A percentile compares a stretch with the other conserved stretches of the same genome.
Conservation (phyloP, 2,888 invertebrate species). For the Petrolisthes manimaculis region DNA sequence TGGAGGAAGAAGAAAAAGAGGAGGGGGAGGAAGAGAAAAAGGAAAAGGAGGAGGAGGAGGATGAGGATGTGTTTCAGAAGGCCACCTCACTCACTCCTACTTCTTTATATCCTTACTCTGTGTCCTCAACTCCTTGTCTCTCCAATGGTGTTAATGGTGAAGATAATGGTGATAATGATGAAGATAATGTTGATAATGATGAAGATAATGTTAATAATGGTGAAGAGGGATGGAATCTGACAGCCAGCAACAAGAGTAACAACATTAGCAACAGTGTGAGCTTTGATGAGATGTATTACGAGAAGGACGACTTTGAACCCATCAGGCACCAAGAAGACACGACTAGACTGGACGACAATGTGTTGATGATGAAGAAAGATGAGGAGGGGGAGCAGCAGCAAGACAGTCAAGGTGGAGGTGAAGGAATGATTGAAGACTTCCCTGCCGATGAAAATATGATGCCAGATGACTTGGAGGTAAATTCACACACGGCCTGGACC, state of each 20-base stretch:
- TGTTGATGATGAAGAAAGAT: neutral
- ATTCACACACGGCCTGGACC: neutral
- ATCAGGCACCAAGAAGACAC: neutral
- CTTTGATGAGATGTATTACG: slow-evolving; percentile 50
- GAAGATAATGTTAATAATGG: neutral
- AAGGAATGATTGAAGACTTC: neutral
- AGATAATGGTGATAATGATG: neutral
- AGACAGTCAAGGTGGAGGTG: neutral
- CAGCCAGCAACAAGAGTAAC: neutral
- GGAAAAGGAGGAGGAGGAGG: too few species aligned
- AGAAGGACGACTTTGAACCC: slow-evolving; percentile 45
- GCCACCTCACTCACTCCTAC: too few species aligned
- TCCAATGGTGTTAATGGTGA: neutral
- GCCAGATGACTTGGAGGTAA: neutral
- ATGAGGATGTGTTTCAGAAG: too few species aligned
- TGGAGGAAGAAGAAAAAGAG: too few species aligned
- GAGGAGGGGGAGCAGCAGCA: neutral
- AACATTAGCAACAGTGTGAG: slow-evolving; percentile 22
- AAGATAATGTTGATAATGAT: neutral
- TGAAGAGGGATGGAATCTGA: neutral
- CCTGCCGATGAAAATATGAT: neutral
- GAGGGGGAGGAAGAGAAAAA: too few species aligned
- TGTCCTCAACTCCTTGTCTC: too few species aligned
- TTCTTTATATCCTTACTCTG: too few species aligned
- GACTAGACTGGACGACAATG: neutral